These are phyloP conservation scores for Odocoileus hemionus DNA, from an alignment of 2,113 vertebrate genomes.

Conservation along the genomic window DNA sequence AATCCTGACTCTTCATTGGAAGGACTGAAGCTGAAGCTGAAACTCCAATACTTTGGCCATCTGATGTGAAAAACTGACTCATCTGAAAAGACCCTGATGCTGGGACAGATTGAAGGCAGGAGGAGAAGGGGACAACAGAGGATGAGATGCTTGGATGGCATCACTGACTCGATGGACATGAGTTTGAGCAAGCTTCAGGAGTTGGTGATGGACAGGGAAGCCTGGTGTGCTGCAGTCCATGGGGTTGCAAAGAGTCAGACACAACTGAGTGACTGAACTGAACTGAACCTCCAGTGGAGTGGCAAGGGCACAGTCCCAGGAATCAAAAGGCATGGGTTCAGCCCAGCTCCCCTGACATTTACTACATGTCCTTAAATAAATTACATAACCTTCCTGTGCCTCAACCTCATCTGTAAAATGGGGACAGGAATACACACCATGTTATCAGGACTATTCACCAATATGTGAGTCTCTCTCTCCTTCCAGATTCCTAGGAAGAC, in stretches of 20 bases:
- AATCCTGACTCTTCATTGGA: neutral
- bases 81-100: neutral
- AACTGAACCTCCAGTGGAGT: neutral
- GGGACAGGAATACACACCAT: neutral
- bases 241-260: neutral
- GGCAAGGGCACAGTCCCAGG: neutral
- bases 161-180: neutral
- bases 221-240: neutral
- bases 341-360: neutral
- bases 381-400: neutral
- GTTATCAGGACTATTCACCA: neutral
- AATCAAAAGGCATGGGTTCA: neutral
- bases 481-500: neutral
- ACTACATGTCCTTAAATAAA: neutral
- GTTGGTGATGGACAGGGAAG: neutral
- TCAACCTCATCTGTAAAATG: neutral
- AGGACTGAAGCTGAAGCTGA: neutral
- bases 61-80: neutral
- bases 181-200: neutral
- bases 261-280: neutral
- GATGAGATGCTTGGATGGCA: neutral
- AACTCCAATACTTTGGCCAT: neutral
- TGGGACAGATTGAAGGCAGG: neutral
- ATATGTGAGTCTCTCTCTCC: neutral
- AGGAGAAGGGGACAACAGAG: neutral